Percentiles rank a stretch among this genome's conserved stretches.
These are phyloP conservation scores for Drosophila lutescens DNA, from an alignment of 2,888 invertebrate genomes.

Conservation along the genomic window DNA sequence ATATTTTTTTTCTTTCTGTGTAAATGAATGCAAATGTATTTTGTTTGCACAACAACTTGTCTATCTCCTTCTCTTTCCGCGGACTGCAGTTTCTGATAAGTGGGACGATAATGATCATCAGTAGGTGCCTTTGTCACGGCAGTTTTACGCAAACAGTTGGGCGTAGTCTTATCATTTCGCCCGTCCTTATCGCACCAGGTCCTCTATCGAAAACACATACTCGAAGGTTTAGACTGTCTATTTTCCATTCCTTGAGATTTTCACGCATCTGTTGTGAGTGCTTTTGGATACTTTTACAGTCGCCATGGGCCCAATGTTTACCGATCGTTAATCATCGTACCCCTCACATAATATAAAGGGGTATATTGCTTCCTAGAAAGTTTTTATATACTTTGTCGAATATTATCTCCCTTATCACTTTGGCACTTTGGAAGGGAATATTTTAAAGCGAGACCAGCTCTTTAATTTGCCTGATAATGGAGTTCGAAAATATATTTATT, in stretches of 20 bases:
- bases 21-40: conserved; percentile 16
- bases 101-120: conserved; percentile 12
- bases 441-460: neutral
- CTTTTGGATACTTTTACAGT: conserved; percentile 4
- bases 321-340: conserved; percentile 4
- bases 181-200: conserved; percentile 48
- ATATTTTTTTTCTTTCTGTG: neutral
- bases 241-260: conserved; percentile 31
- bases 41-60: conserved; percentile 36
- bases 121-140: conserved; percentile 17
- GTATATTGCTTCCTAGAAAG: neutral
- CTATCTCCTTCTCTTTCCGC: conserved; percentile 13
- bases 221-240: conserved; percentile 21
- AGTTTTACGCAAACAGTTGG: conserved; percentile 19
- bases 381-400: too few species aligned
- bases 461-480: neutral
- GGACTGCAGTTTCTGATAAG: conserved; percentile 40
- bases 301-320: conserved; percentile 8
- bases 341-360: neutral
- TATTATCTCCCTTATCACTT: too few species aligned
- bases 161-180: conserved; percentile 46
- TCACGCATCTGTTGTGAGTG: conserved; percentile 8
- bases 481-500: neutral
- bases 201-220: conserved; percentile 11
- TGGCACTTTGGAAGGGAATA: neutral